Base-by-base conservation (phyloP, 2,797 vertebrate genomes). In the Gambelia wislizenii region DNA sequence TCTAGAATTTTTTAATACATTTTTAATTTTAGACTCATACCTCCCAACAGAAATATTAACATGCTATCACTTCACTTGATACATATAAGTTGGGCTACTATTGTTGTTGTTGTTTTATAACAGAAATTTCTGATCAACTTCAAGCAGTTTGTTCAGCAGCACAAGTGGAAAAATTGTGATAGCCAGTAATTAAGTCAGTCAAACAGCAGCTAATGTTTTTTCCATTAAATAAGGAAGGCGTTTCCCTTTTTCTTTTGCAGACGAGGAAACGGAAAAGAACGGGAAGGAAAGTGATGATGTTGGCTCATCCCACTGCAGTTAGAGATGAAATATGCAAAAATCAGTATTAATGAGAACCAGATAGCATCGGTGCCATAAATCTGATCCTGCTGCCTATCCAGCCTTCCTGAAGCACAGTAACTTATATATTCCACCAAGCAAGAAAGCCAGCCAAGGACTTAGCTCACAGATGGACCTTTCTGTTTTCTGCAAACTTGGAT, bases 321-420 rank as follows among this genome's bases (percentile, higher is more conserved):
- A 91, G 84, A 89, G 84, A 70, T 83, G 67, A 94, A 94, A 92
- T 86, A 92, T 59, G 25, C 80, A 90, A 91, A 89, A 91, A 92
- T 91, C 83, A 87, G 76, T 94, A 94, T 92, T 94, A 89, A 95
- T 90, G 81, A 94, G 94, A 93, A 87, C 81, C 83, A 91, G 91
- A 85, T 16, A 91, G 91, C 76, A 70, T 84, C 87, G 89, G 89
- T 56, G 70, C 49, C 88, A 87, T 92, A 86, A 91, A 94, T 93
- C 89, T 7, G 1, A 77, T 82, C 0, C 0, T 39, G 67, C 72
- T 90, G 82, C 76, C 83, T 91, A 86, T n/a, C 42, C 27, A 20
- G 10, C 87, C 86, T 89, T 85, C 79, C 88, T 88, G 78, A 89
- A 89, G 86, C 44, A 30, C 20, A 84, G 67, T 87, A 82, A 77